Evolutionary conservation across 2,113 vertebrate genomes (phyloP), one percentile per base, ranked within the genome.

Genomic region (Antechinus stuartii): DNA sequence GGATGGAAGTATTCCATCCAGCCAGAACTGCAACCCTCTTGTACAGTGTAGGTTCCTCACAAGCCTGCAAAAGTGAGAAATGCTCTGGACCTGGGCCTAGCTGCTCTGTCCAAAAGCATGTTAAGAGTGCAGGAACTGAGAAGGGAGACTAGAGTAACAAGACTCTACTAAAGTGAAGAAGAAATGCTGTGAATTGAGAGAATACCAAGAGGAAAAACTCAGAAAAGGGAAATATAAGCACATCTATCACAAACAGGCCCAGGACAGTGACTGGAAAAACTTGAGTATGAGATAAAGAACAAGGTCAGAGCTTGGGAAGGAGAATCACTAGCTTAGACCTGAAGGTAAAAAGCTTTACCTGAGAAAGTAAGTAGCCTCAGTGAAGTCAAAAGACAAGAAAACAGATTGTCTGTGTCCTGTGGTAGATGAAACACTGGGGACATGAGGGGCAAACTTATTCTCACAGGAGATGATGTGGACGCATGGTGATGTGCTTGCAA

Each of bases 401-500:
- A 55, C 54, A 56, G 55, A 4, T 25, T 2, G 47, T 14, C 30
- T 35, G 61, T 35, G 30, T 35, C 25, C 56, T 27, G 25, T 57
- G 56, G 26, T 30, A 61, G 27, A 12, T 61, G 35, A 35, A 68
- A 22, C 30, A 68, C 6, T 7, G 68, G 35, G 61, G 3, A 19
- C 19, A 35, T 3, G 4, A 19, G n/a, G 35, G 35, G 11, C 35
- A 35, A 30, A 61, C 19, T 8, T 16, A 76, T 76, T 76, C 61
- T 76, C 1, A 19, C 61, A 76, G 35, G 61, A 76, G 35, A 19
- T 0, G 11, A 30, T 0, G 0, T 61, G 27, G 57, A 8, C 27
- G 0, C 10, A 8, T 27, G 27, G 1, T 30, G 10, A 61, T 30
- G 27, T 30, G 3, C 0, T 0, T 19, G 14, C 1, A 12, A n/a